Evolutionary conservation across 2,113 vertebrate species (phyloP).

Genomic region (Apteryx owenii): DNA sequence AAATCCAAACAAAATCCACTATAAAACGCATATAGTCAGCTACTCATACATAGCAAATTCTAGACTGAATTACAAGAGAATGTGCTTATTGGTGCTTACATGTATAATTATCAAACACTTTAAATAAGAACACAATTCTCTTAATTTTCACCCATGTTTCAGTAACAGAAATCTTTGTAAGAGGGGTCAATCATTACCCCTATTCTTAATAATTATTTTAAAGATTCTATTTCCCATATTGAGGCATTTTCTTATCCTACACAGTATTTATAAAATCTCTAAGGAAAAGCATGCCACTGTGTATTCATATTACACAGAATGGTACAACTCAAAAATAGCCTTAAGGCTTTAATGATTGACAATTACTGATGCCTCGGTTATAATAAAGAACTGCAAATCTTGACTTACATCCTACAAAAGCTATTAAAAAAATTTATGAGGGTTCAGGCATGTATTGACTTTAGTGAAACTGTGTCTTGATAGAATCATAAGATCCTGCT

Average conservation of each 20-base stretch:
- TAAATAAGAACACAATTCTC: neutral
- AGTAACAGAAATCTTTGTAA: neutral
- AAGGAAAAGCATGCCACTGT: neutral
- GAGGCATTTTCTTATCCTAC: neutral
- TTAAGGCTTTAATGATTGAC: neutral
- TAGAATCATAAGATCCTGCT: neutral
- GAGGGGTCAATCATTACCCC: neutral
- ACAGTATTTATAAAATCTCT: neutral
- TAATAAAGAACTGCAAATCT: neutral
- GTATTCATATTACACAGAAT: neutral
- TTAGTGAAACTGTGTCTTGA: neutral
- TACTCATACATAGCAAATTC: neutral
- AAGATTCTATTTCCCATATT: neutral
- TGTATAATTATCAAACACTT: neutral
- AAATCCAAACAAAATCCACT: neutral
- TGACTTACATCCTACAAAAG: neutral
- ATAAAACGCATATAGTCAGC: neutral
- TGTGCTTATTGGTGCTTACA: neutral
- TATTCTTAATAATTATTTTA: neutral
- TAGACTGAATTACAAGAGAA: neutral
- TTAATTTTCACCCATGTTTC: neutral
- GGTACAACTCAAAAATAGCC: neutral
- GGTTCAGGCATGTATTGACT: neutral
- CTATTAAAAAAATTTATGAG: neutral
- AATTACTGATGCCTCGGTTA: neutral